Evolutionary conservation across 1,140 invertebrate genomes (phyloP).

Genomic region (Dermatophagoides farinae): DNA sequence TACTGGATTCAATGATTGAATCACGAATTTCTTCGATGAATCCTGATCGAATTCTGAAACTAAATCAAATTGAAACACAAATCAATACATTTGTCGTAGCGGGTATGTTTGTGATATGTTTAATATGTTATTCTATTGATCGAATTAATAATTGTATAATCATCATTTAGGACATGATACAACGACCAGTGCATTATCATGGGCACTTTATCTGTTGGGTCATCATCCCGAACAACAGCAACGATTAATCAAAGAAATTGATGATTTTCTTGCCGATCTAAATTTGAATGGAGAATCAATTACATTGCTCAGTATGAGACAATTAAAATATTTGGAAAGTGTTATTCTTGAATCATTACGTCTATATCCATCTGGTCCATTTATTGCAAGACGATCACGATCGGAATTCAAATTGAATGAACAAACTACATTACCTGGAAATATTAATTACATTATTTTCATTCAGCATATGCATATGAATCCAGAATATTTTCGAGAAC

Average conservation of each 20-base stretch:
- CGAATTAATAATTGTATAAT: neutral
- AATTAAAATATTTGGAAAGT: conserved; percentile 45
- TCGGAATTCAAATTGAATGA: neutral
- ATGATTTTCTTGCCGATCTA: conserved; percentile 38
- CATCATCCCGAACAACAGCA: conserved; percentile 52
- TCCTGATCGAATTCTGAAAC: neutral
- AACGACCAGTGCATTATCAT: conserved; percentile 33
- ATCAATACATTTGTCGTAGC: conserved; percentile 8
- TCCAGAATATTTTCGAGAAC: conserved; percentile 4
- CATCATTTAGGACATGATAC: conserved; percentile 31
- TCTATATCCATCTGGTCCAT: conserved; percentile 17
- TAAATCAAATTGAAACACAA: neutral
- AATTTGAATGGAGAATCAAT: conserved; percentile 18
- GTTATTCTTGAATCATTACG: conserved; percentile 33
- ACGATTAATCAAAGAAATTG: conserved; percentile 57
- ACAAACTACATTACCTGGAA: neutral
- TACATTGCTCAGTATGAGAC: conserved; percentile 31
- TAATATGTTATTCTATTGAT: neutral
- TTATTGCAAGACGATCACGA: conserved; percentile 12
- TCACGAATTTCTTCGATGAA: neutral
- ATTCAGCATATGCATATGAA: conserved; percentile 2
- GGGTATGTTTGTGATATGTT: neutral
- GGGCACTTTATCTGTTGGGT: conserved; percentile 46
- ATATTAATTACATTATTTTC: conserved; percentile 1
- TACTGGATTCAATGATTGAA: neutral